Evolutionary conservation across 1,140 invertebrate genomes (phyloP).

Genomic region (Metaphire vulgaris): DNA sequence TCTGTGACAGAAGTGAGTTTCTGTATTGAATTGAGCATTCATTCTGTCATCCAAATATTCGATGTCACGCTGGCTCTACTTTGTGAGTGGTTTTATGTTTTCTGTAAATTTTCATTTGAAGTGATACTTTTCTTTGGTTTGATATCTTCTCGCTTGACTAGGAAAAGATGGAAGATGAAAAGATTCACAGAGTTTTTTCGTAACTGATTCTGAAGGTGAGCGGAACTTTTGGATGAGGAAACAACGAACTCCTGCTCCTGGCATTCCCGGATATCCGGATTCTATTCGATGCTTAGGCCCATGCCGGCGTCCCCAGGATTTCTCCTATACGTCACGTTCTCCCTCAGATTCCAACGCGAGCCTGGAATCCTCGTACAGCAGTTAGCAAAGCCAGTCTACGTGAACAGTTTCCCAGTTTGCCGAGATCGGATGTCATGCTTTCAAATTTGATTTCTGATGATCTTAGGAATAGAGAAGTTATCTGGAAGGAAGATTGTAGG

Average conservation of each 20-base stretch:
- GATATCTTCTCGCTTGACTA: no score
- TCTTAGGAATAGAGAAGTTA: neutral
- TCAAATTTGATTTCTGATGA: neutral
- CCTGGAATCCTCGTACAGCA: slow-evolving; percentile 9
- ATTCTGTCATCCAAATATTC: no score
- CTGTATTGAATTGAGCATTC: no score
- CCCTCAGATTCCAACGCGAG: slow-evolving; percentile 19
- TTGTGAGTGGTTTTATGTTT: no score
- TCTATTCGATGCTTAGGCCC: neutral
- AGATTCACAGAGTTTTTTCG: neutral
- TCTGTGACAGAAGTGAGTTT: no score
- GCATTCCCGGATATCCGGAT: neutral
- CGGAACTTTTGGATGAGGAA: neutral
- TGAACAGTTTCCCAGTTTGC: neutral
- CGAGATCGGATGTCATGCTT: neutral
- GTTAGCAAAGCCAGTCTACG: slow-evolving; percentile 22
- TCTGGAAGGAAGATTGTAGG: neutral
- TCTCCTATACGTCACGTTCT: slow-evolving; percentile 21
- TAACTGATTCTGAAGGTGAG: neutral
- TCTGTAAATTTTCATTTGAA: no score
- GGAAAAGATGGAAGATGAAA: neutral
- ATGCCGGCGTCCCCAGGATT: neutral
- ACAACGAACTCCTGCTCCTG: neutral
- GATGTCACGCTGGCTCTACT: no score
- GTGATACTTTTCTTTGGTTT: no score